Percentiles rank a stretch among this genome's conserved stretches.
phyloP scores from a whole-genome alignment of 2,113 vertebrate species.

The Phasianus colchicus region DNA sequence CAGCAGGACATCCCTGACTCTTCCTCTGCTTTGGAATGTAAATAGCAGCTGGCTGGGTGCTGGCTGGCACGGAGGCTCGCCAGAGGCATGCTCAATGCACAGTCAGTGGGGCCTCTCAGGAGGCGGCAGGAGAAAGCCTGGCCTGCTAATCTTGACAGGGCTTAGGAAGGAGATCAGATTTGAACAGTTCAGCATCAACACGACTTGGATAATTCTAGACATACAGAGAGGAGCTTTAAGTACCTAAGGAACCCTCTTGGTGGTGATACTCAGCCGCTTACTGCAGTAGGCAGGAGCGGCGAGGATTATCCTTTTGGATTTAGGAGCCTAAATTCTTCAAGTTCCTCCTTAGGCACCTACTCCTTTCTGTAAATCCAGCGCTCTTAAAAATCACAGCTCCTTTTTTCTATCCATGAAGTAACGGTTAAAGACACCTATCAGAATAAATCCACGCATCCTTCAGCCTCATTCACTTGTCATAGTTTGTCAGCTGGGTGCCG shows the following conservation, averaged over 20 bases:
- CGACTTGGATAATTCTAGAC: slow-evolving; percentile 33
- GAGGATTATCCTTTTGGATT: slow-evolving; percentile 56
- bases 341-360: background rate
- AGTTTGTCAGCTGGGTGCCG: background rate
- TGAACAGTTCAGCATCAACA: slow-evolving; percentile 38
- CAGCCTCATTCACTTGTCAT: background rate
- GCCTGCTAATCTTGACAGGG: slow-evolving; percentile 39
- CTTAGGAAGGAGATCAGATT: slow-evolving; percentile 49
- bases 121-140: slow-evolving; percentile 7
- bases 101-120: slow-evolving; percentile 21
- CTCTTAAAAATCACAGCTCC: background rate
- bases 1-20: slow-evolving; percentile 51
- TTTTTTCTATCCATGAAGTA: background rate
- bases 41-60: slow-evolving; percentile 23
- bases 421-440: background rate
- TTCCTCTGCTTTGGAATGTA: slow-evolving; percentile 44
- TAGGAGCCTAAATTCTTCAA: slow-evolving; percentile 27
- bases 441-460: background rate
- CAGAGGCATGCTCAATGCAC: slow-evolving; percentile 24
- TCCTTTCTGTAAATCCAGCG: background rate
- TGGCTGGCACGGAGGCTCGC: background rate
- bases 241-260: slow-evolving; percentile 45
- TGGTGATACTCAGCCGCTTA: slow-evolving; percentile 48
- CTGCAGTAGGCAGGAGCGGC: background rate
- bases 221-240: slow-evolving; percentile 22